phyloP scores from a whole-genome alignment of 1,140 invertebrate genomes.

The Trinorchestia longiramus region DNA sequence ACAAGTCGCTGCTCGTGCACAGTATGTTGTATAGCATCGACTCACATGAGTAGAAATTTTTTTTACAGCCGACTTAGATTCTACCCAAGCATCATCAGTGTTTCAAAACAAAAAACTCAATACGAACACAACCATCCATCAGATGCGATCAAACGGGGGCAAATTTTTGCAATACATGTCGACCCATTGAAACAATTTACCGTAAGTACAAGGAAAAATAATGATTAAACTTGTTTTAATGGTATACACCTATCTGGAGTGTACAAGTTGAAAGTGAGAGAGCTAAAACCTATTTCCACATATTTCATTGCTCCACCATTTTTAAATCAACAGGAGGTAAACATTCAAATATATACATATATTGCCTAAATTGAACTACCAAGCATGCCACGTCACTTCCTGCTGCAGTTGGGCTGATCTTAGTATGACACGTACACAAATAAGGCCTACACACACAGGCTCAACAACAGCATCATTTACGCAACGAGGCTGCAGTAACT shows the following conservation, averaged over 20 bases:
- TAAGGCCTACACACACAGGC: neutral
- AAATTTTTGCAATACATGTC: neutral
- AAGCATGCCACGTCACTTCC: neutral
- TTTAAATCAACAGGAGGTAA: neutral
- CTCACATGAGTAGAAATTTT: too few relatives aligned
- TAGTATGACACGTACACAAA: neutral
- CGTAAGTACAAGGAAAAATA: neutral
- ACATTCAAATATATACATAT: neutral
- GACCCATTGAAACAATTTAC: neutral
- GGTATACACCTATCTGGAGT: neutral
- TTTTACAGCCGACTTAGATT: neutral
- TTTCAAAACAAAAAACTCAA: neutral
- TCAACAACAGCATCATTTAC: neutral
- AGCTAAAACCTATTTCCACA: neutral
- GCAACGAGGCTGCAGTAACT: neutral
- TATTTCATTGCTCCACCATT: neutral
- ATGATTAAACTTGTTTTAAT: neutral
- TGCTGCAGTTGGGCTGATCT: neutral
- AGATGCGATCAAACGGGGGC: neutral
- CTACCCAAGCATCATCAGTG: neutral
- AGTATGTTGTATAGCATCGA: neutral
- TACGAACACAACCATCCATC: neutral
- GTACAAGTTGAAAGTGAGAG: neutral
- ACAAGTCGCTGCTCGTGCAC: neutral
- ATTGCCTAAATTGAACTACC: neutral